These are phyloP conservation scores for Heliangelus exortis DNA, from an alignment of 2,797 vertebrate species.

Conservation along the genomic window DNA sequence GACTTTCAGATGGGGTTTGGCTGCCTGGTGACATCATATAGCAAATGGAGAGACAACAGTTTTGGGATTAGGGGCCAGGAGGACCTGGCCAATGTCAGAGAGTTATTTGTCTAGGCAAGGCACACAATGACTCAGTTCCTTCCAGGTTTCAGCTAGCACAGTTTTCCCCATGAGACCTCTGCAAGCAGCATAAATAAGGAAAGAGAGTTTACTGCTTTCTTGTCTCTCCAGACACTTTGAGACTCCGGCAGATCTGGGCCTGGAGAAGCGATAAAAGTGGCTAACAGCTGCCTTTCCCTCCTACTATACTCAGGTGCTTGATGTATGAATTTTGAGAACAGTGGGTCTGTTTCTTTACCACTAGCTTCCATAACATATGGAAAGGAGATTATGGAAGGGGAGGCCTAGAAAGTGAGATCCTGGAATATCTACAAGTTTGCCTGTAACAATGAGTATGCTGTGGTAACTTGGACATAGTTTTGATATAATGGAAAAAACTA, in stretches of 20 bases:
- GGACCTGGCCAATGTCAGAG: neutral
- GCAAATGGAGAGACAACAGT: neutral
- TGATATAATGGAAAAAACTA: neutral
- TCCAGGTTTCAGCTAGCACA: neutral
- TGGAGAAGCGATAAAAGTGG: fast-evolving
- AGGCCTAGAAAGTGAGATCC: neutral
- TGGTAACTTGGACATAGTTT: neutral
- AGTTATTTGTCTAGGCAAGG: neutral
- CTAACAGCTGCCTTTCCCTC: neutral
- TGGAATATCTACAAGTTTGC: neutral
- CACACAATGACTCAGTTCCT: neutral
- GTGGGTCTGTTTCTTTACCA: neutral
- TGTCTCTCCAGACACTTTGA: neutral
- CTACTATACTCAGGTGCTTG: neutral
- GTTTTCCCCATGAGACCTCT: neutral
- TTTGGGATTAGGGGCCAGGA: neutral
- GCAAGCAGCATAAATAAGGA: neutral
- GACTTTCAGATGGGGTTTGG: neutral
- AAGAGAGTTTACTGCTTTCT: neutral
- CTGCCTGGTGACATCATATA: neutral
- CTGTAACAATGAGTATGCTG: neutral
- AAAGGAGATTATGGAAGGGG: neutral
- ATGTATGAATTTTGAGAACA: neutral
- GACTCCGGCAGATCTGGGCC: neutral
- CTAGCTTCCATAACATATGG: neutral